These are phyloP conservation scores for Chiroxiphia lanceolata DNA, from an alignment of 2,797 vertebrate genomes.

Conservation along the genomic window DNA sequence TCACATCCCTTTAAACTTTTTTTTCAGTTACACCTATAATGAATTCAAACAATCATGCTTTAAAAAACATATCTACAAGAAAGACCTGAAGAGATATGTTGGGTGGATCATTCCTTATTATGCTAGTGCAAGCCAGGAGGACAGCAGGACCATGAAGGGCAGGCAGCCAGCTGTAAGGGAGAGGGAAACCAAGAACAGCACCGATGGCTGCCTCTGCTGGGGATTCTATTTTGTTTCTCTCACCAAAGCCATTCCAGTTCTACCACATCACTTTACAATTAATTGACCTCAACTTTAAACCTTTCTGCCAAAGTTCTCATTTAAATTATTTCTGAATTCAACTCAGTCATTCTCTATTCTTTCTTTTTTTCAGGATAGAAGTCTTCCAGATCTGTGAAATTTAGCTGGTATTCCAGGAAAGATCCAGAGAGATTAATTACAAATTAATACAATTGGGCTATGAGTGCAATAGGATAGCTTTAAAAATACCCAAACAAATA, in stretches of 20 bases:
- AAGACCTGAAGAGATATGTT: background rate
- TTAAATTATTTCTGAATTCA: background rate
- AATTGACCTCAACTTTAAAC: background rate
- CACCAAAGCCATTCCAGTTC: background rate
- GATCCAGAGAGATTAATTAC: background rate
- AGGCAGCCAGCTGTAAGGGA: background rate
- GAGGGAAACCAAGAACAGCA: background rate
- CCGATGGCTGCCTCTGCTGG: background rate
- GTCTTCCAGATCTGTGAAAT: background rate
- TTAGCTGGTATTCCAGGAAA: background rate
- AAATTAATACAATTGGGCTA: background rate
- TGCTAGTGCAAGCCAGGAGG: background rate
- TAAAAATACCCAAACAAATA: background rate
- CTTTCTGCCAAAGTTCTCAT: background rate
- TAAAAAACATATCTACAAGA: background rate
- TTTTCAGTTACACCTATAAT: background rate
- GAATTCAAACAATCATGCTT: background rate
- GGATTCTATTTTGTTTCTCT: background rate
- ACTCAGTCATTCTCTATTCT: background rate
- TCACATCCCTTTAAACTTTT: background rate
- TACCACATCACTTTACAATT: background rate
- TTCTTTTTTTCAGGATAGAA: background rate
- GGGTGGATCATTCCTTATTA: background rate
- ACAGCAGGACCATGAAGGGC: background rate
- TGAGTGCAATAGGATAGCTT: background rate